Base-by-base conservation (phyloP, 1,140 invertebrate species). In the Tribolium madens region DNA sequence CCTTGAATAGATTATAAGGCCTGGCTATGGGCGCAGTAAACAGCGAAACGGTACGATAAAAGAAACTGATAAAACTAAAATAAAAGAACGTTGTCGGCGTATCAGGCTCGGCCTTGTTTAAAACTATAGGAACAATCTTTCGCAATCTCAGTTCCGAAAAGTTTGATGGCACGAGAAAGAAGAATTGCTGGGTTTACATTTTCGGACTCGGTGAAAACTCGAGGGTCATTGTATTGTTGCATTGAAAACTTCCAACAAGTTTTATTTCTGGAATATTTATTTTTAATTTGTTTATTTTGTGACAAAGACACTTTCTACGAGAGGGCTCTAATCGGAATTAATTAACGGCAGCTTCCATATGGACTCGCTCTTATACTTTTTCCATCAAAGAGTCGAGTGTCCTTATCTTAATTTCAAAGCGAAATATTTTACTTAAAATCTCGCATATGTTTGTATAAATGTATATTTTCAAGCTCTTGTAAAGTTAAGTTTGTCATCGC, bases 121-220 rank as follows among this genome's bases (percentile, higher is more conserved):
- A 81, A 81, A 81, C 78, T 81, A 79, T 74, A 78, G 77, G 76
- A 80, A 80, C 80, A 80, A 81, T 81, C 80, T 80, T 81, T 82
- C 46, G 77, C 81, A 82, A 82, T 82, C 79, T 81, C 57, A 80
- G 79, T 81, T 81, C 53, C 64, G 50, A 72, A 80, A 82, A 81
- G 81, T 81, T 81, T 80, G 81, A 81, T 81, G 79, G 77, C 71
- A 80, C 64, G 77, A 70, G 76, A 78, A 79, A 81, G 77, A 80
- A 73, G 71, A 77, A 81, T 80, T 64, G 79, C 52, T 72, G 60
- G 71, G 70, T 73, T 79, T 77, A 81, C 76, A 75, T 74, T 79
- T 76, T 79, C 50, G 76, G 80, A 79, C 76, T 74, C 33, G 33
- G 46, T 18, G 69, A 69, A 71, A 75, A 78, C 71, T 78, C 68